A percentile compares a stretch with the other conserved stretches of the same genome.
Evolutionary conservation across 2,888 invertebrate genomes (phyloP).

Genomic region (Carterocephalus palaemon): DNA sequence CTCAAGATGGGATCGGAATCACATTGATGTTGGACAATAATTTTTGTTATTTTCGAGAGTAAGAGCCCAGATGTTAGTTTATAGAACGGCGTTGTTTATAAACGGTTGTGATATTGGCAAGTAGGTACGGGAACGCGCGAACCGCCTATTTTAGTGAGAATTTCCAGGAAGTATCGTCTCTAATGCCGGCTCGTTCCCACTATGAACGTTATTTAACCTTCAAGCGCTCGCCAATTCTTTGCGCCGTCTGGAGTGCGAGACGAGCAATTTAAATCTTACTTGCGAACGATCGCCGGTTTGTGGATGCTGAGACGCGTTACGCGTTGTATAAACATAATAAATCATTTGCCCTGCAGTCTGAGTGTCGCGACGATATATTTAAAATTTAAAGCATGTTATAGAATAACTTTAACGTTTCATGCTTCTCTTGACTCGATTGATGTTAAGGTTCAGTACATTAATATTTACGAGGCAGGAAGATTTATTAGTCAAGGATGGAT

Average conservation of each 20-base stretch:
- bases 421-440: conserved; percentile 34
- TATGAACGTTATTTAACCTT: conserved; percentile 63
- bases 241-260: conserved; percentile 51
- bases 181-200: conserved; percentile 41
- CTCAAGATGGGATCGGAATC: no score
- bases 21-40: no score
- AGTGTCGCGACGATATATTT: conserved; percentile 45
- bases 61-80: conserved; percentile 29
- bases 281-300: conserved; percentile 39
- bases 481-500: no score
- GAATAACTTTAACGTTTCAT: conserved; percentile 34
- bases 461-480: conserved; percentile 5
- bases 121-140: conserved; percentile 44
- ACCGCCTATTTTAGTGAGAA: conserved; percentile 43
- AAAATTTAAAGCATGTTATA: conserved; percentile 49
- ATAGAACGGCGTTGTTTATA: conserved; percentile 41
- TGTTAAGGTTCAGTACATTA: conserved; percentile 34
- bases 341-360: conserved; percentile 50
- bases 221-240: conserved; percentile 54
- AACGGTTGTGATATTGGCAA: conserved; percentile 49
- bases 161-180: conserved; percentile 56
- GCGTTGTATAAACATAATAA: conserved; percentile 55
- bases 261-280: conserved; percentile 53
- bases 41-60: no score
- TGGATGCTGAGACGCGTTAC: conserved; percentile 38